Percentiles rank a stretch among this genome's conserved stretches.
Evolutionary conservation across 2,113 vertebrate species (phyloP).

Genomic region (Diphyllodes magnificus): DNA sequence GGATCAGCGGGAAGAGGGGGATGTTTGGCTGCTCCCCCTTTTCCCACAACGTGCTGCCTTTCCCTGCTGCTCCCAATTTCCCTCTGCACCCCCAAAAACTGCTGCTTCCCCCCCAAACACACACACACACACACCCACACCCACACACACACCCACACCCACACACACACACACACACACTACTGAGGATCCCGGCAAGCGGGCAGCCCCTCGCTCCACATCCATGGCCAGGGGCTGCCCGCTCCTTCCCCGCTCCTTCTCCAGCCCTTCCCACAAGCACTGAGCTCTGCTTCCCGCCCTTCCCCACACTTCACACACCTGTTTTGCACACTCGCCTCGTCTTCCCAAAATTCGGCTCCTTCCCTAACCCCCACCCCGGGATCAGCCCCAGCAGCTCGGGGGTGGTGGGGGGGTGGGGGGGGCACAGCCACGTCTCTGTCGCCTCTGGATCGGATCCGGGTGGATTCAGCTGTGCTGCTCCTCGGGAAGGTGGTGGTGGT

Average conservation of each 20-base stretch:
- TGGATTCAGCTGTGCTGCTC: conserved; percentile 21
- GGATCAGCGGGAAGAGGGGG: neutral
- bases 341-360: conserved; percentile 1
- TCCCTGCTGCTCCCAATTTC: neutral
- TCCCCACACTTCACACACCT: neutral
- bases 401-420: neutral
- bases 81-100: neutral
- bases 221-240: neutral
- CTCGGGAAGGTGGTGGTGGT: conserved; percentile 26
- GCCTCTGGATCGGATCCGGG: neutral
- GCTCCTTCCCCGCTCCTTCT: neutral
- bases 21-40: neutral
- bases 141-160: neutral
- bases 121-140: neutral
- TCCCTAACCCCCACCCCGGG: neutral
- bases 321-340: neutral
- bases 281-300: neutral
- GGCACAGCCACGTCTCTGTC: neutral
- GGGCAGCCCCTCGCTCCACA: neutral
- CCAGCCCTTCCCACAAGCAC: neutral
- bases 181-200: neutral
- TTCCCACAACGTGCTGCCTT: neutral
- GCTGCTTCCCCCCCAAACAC: neutral
- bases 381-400: neutral
- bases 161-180: neutral